Evolutionary conservation across 2,888 invertebrate species (phyloP), one percentile per base, ranked within the genome.

Genomic region (Sarcophaga carnaria): DNA sequence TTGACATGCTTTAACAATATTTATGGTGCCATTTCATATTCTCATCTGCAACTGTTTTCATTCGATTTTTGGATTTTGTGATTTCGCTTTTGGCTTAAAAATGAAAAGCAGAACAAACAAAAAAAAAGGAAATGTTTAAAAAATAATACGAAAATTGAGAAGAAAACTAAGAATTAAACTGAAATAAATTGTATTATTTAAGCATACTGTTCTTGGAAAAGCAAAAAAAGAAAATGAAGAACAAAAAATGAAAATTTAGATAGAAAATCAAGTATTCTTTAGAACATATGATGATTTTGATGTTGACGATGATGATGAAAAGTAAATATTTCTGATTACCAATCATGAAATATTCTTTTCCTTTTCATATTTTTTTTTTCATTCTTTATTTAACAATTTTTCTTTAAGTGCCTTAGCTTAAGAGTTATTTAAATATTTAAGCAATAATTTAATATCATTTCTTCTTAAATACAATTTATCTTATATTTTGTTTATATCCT

Each of bases 1-100:
- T 70, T 25, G 8, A 60, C 66, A 80, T 72, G 71, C 66, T 80
- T 83, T 69, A 76, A 22, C n/a, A 63, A 64, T 86, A 69, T 88
- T 80, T 75, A 81, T 77, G 66, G 69, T 77, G 72, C 80, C 77
- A 88, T 85, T 88, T 88, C 88, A 79, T 83, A 83, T 79, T 82
- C 79, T 82, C 86, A 14, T 87, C 37, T 27, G 80, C 77, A 69
- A 10, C 60, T 71, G 47, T 72, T 80, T 69, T 49, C 6, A 70
- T 76, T 47, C 47, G 37, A 54, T 54, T 62, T 60, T 62, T 11
- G 62, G 10, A 25, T 54, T 70, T 37, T 75, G 1, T 12, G 22
- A 62, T 59, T 59, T 59, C 5, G 20, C n/a, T 47, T 11, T 25
- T 80, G 49, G 11, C 47, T 37, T 59, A 5, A 25, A 49, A 20